Percentiles rank a stretch among this genome's conserved stretches.
Evolutionary conservation across 2,888 invertebrate genomes (phyloP).

Genomic region (Reticulitermes lucifugus): DNA sequence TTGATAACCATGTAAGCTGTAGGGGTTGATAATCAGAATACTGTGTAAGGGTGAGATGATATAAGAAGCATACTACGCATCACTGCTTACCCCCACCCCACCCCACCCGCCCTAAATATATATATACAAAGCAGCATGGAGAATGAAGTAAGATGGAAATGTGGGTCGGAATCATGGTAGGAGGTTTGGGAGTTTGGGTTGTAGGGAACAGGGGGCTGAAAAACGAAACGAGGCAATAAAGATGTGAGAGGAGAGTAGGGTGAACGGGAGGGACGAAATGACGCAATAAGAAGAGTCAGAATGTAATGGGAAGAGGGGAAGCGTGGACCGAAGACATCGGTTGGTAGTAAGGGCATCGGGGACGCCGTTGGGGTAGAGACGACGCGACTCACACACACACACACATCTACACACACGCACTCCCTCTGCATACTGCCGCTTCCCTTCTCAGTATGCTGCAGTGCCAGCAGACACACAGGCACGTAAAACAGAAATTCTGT

Average conservation of each 20-base stretch:
- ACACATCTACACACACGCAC: too few species aligned
- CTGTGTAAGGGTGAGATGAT: not conserved
- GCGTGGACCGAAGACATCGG: not conserved
- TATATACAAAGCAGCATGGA: not conserved
- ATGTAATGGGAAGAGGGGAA: not conserved
- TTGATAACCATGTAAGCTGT: not conserved
- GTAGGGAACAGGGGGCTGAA: not conserved
- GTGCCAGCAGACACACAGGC: too few species aligned
- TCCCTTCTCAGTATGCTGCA: too few species aligned
- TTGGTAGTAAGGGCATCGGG: not conserved
- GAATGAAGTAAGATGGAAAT: constrained; percentile 21
- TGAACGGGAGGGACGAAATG: not conserved
- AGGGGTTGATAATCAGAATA: not conserved
- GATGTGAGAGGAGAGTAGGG: constrained; percentile 1
- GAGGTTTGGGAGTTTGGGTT: not conserved
- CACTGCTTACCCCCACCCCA: not conserved
- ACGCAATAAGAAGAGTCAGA: constrained; percentile 25
- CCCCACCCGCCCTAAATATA: not conserved
- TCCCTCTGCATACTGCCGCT: too few species aligned
- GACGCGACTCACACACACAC: not conserved
- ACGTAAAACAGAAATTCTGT: too few species aligned
- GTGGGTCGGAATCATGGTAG: not conserved
- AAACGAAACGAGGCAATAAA: constrained; percentile 25
- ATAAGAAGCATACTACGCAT: not conserved
- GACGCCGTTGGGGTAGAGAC: too few species aligned